These are phyloP conservation scores for Zoanthus solanderi DNA, from an alignment of 92 coral and sea anemone species.

Conservation along the genomic window DNA sequence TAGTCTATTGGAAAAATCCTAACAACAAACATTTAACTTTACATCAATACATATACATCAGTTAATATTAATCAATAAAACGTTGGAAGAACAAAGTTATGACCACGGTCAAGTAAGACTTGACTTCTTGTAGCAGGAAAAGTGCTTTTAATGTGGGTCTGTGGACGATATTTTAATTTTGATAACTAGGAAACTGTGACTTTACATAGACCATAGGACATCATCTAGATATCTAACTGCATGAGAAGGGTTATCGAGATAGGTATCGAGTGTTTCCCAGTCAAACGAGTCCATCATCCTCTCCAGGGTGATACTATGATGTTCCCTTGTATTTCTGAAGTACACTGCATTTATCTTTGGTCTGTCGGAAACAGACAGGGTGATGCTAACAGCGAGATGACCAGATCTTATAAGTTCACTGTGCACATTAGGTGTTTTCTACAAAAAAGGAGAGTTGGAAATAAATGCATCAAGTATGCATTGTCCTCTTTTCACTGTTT, in stretches of 20 bases:
- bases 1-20: background rate
- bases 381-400: background rate
- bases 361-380: background rate
- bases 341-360: constrained; percentile 46
- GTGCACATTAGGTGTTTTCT: background rate
- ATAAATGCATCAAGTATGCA: background rate
- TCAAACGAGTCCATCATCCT: constrained; percentile 31
- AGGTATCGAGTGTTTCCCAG: constrained; percentile 33
- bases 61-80: too few species aligned
- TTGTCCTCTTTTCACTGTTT: background rate
- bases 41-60: too few species aligned
- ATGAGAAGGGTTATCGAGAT: constrained; percentile 19
- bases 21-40: too few species aligned
- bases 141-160: constrained; percentile 25
- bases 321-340: constrained; percentile 68
- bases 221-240: constrained; percentile 35
- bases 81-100: too few species aligned
- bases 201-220: constrained; percentile 35
- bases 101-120: too few species aligned
- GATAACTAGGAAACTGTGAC: constrained; percentile 51
- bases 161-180: constrained; percentile 28
- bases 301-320: constrained; percentile 57
- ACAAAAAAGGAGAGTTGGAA: background rate
- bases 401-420: background rate
- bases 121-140: too few species aligned